These are phyloP conservation scores for Limulus polyphemus DNA, from an alignment of 2,888 invertebrate genomes.

Conservation along the genomic window DNA sequence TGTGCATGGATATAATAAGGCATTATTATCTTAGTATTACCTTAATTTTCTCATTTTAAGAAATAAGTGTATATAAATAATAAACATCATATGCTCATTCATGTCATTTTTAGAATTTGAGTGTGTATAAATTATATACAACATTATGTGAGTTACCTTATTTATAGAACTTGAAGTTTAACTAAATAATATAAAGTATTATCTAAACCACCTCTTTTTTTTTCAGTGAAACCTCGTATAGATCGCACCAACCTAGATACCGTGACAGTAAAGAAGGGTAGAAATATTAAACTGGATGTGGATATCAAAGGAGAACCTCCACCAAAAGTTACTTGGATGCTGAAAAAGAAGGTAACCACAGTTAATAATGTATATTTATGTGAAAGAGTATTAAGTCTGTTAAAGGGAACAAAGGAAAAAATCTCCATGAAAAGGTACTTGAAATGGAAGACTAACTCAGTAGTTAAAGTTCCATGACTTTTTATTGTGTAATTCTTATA, in stretches of 20 bases:
- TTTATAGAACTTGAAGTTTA: constrained; percentile 15
- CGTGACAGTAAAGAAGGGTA: constrained; percentile 70
- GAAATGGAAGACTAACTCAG: too few relatives aligned
- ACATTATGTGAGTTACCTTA: constrained; percentile 27
- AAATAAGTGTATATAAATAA: too few relatives aligned
- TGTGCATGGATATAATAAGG: too few relatives aligned
- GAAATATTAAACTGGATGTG: constrained; percentile 80
- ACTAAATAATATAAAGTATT: constrained; percentile 38
- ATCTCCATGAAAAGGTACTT: too few relatives aligned
- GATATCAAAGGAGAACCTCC: constrained; percentile 92
- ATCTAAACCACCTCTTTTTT: constrained; percentile 25
- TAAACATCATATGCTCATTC: too few relatives aligned
- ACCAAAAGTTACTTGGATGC: constrained; percentile 83
- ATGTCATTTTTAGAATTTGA: too few relatives aligned
- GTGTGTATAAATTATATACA: not conserved
- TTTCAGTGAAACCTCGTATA: constrained; percentile 87
- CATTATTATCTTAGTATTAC: not conserved
- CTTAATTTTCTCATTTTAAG: too few relatives aligned
- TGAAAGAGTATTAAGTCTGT: too few relatives aligned
- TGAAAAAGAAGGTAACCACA: constrained; percentile 56
- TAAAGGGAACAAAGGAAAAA: too few relatives aligned
- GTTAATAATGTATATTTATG: constrained; percentile 1
- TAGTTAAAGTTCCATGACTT: too few relatives aligned
- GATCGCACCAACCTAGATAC: constrained; percentile 87
- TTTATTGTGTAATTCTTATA: too few relatives aligned